Base-by-base conservation (phyloP, 2,113 vertebrate genomes). In the Ceyx melanurus region DNA sequence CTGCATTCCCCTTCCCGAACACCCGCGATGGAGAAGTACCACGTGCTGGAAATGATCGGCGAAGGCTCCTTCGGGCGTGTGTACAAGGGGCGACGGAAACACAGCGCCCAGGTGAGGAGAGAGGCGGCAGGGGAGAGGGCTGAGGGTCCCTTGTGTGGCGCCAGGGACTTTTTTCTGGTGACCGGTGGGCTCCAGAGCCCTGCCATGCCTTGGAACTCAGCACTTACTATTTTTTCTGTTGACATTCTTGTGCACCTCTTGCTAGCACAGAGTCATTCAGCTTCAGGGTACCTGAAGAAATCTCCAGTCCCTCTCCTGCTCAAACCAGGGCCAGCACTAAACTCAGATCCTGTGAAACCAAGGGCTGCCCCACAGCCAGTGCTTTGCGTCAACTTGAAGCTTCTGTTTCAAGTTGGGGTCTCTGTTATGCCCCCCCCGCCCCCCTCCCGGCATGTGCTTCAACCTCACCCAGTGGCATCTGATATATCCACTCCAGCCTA, bases 21-120 rank as follows among this genome's bases (percentile, higher is more conserved):
- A 28, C 33, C 62, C 61, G 11, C 21, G 6, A 99, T 99, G 99
- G 97, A 99, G 81, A 96, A 85, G 19, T 99, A 99, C 93, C 98
- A 98, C 29, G 97, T 99, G 18, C 89, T 99, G 97, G 98, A 99
- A 87, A 89, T 99, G 97, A 98, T 98, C 68, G 99, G 99, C 28
- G 98, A 99, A 91, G 99, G 99, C 26, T 99, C 99, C 31, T 99
- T 98, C 43, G 99, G 99, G 29, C 98, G 98, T 13, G 99, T 99
- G 66, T 98, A 98, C 95, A 99, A 99, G 94, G 99, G 99, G 42
- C 98, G 99, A 18, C 98, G 96, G 87, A 98, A 95, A 66, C 97
- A 97, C 88, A 98, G 98, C 28, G 98, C 98, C 45, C 98, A 99
- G 97, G 99, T 99, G 95, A 97, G 97, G 45, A 70, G 35, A 53